phyloP scores from a whole-genome alignment of 2,113 vertebrate genomes.

The Theristicus caerulescens region DNA sequence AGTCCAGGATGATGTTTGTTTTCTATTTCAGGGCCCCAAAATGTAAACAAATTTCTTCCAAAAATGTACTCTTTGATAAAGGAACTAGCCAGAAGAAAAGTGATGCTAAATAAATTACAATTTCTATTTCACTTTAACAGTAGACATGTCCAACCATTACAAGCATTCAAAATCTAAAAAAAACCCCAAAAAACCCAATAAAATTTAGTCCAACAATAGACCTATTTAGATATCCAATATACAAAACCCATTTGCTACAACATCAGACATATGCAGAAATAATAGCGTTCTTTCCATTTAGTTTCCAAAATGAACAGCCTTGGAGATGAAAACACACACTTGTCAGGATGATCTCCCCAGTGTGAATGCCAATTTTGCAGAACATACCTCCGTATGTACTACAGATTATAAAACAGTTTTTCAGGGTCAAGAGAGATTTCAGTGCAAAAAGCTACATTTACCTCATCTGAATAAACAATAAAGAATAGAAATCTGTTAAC shows the following conservation, averaged over 20 bases:
- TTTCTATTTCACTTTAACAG: not conserved
- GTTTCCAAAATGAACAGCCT: constrained; percentile 49
- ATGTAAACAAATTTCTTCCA: not conserved
- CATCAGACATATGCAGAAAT: constrained; percentile 40
- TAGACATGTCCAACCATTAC: not conserved
- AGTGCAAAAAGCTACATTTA: constrained; percentile 17
- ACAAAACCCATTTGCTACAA: not conserved
- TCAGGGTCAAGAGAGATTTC: constrained; percentile 15
- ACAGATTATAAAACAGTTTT: constrained; percentile 26
- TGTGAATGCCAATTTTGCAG: constrained; percentile 50
- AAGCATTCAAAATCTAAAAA: not conserved
- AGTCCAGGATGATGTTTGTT: not conserved
- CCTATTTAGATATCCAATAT: constrained; percentile 20
- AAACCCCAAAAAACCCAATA: no score
- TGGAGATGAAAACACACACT: constrained; percentile 39
- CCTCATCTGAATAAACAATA: not conserved
- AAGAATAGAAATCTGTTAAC: not conserved
- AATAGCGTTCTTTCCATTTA: constrained; percentile 50
- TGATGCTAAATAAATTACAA: not conserved
- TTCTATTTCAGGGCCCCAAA: not conserved
- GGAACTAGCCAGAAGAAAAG: not conserved
- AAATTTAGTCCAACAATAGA: not conserved
- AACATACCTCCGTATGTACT: not conserved
- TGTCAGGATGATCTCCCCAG: constrained; percentile 51
- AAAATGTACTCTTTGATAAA: not conserved